Evolutionary conservation across 2,113 vertebrate genomes (phyloP).

Genomic region (Oenanthe oenanthe): DNA sequence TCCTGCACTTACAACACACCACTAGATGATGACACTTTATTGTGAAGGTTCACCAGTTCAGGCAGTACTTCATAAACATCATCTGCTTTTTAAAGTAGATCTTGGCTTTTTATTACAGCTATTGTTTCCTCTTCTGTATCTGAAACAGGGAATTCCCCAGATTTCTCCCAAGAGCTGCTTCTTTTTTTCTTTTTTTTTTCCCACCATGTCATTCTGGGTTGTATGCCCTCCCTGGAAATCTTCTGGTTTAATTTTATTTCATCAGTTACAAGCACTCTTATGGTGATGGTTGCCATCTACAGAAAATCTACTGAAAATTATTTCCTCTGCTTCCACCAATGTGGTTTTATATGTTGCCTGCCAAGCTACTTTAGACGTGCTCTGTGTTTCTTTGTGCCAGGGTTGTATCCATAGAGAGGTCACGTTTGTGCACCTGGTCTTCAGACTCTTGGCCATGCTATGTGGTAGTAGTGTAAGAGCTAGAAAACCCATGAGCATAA

Average conservation of each 20-base stretch:
- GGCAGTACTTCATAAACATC: not conserved
- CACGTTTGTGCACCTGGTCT: not conserved
- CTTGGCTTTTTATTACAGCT: not conserved
- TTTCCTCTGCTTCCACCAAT: not conserved
- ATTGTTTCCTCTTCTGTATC: not conserved
- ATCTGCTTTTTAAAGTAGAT: constrained; percentile 8
- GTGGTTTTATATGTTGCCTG: not conserved
- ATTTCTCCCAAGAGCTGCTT: not conserved
- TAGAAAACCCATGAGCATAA: not conserved
- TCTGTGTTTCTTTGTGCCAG: not conserved
- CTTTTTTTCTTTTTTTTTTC: not conserved
- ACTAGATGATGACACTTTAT: not conserved
- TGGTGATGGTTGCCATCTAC: not conserved
- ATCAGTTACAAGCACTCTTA: not conserved
- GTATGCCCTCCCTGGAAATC: not conserved
- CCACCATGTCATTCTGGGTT: not conserved
- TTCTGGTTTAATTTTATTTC: not conserved
- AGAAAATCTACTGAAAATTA: not conserved
- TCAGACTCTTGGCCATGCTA: not conserved
- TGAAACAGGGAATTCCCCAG: constrained; percentile 29
- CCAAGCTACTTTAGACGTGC: not conserved
- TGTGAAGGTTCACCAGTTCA: not conserved
- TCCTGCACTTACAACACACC: not conserved
- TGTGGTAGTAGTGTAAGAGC: not conserved
- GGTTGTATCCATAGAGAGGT: not conserved